These are phyloP conservation scores for Melanotaenia boesemani DNA, from an alignment of 2,797 vertebrate species.

Conservation along the genomic window DNA sequence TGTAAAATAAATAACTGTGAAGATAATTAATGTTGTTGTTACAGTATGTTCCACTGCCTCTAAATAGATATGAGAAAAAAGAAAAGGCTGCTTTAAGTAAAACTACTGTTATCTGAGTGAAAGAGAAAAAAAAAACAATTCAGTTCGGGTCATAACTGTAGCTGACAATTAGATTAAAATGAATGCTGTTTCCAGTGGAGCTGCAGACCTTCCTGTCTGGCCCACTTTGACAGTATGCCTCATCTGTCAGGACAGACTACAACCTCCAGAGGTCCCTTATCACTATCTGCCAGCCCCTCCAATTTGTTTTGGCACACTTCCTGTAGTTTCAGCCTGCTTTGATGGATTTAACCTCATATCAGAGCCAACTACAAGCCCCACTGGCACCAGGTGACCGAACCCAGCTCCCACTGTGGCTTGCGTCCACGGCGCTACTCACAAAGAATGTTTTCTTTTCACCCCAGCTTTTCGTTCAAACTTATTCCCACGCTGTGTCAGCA, in stretches of 20 bases:
- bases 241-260: conserved; percentile 34
- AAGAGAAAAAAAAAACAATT: background rate
- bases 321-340: conserved; percentile 33
- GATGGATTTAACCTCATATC: conserved; percentile 31
- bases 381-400: conserved; percentile 10
- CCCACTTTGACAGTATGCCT: conserved; percentile 9
- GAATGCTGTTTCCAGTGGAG: background rate
- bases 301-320: conserved; percentile 40
- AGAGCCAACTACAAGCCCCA: conserved; percentile 33
- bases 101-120: background rate
- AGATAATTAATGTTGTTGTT: too few species aligned
- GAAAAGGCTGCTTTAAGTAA: background rate
- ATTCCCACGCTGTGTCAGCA: conserved; percentile 26
- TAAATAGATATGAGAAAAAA: too few species aligned
- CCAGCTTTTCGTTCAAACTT: background rate
- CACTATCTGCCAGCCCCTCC: conserved; percentile 32
- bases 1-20: too few species aligned
- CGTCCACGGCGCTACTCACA: background rate
- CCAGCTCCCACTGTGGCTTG: conserved; percentile 26
- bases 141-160: background rate
- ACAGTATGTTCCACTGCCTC: too few species aligned
- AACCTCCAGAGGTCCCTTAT: conserved; percentile 43
- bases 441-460: conserved; percentile 32
- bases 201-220: conserved; percentile 19
- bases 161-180: background rate